Base-by-base conservation (phyloP, 2,888 invertebrate species). In the Timandra comae region DNA sequence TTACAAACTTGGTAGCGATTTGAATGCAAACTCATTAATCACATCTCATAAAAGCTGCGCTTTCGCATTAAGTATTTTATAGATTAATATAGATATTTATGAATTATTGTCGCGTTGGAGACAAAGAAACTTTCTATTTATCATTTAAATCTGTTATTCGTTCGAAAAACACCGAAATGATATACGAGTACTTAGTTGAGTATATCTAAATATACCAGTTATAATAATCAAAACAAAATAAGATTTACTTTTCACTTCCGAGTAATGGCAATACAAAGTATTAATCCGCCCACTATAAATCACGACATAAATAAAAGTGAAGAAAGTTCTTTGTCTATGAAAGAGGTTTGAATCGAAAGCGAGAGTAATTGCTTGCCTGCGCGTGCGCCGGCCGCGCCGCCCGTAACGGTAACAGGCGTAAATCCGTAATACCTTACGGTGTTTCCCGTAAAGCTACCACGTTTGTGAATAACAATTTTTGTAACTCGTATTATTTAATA, bases 281-380 rank as follows among this genome's bases (percentile, higher is more conserved):
- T 38, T 30, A 27, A 26, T 27, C 36, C 45, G 32, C 41, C 45
- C 45, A 43, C 41, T 39, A 46, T 43, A 49, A 46, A 49, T 49
- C 43, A 46, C 49, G 37, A 42, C 53, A 52, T 53, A 48, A 56
- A 52, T 52, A 57, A 57, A 43, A 49, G 49, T 42, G 49, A 65
- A 56, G 67, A 65, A 69, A 69, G 68, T 63, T 63, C 61, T 68
- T 66, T 68, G 67, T 68, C 57, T 61, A 55, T 56, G 56, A 62
- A 64, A 67, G 66, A 68, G 61, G 58, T 62, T 61, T 56, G 43
- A 57, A 65, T 70, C 54, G 81, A 84, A 80, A 84, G 78, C 67
- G 76, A 81, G 74, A 81, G 81, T 76, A 67, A 69, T 68, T 55
- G 61, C 30, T 39, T 43, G 54, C 55, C 49, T 49, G 33, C 31